Conservation (phyloP, 2,888 invertebrate genomes). For the Dicycla oo region DNA sequence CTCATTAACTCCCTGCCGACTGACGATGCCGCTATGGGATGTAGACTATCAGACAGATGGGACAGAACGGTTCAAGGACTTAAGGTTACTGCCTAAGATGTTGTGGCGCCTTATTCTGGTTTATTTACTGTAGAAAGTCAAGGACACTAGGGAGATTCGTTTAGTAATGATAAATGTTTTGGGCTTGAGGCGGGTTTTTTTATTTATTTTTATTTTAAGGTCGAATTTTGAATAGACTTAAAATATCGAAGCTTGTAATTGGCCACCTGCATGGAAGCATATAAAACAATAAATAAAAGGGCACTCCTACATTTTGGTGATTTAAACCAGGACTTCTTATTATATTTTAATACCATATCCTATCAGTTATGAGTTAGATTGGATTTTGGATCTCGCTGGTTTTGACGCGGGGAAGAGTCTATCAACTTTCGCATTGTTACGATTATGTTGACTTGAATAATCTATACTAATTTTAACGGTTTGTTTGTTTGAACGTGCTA, state of each 20-base stretch:
- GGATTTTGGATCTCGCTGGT: not conserved
- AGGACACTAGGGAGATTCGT: not conserved
- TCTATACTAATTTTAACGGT: too few relatives aligned
- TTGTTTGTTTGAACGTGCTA: too few relatives aligned
- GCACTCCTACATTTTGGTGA: not conserved
- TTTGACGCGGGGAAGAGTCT: not conserved
- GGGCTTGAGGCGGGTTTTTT: not conserved
- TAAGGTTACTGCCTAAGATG: slow-evolving; percentile 31
- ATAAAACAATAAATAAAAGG: not conserved
- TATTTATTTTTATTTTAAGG: not conserved
- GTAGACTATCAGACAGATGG: slow-evolving; percentile 44
- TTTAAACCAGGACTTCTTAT: not conserved
- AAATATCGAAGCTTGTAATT: not conserved
- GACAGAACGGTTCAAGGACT: not conserved
- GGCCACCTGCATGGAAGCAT: not conserved
- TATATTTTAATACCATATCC: not conserved
- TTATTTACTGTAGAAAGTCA: not conserved
- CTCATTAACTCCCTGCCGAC: slow-evolving; percentile 77
- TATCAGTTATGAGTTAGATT: not conserved
- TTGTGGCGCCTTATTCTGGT: not conserved
- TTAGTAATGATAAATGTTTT: too few relatives aligned
- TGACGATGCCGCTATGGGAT: slow-evolving; percentile 65
- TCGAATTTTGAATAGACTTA: not conserved
- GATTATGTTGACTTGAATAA: not conserved
- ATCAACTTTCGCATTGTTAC: not conserved